Conservation (phyloP, 2,797 vertebrate species). For the Steatocranus sp. region DNA sequence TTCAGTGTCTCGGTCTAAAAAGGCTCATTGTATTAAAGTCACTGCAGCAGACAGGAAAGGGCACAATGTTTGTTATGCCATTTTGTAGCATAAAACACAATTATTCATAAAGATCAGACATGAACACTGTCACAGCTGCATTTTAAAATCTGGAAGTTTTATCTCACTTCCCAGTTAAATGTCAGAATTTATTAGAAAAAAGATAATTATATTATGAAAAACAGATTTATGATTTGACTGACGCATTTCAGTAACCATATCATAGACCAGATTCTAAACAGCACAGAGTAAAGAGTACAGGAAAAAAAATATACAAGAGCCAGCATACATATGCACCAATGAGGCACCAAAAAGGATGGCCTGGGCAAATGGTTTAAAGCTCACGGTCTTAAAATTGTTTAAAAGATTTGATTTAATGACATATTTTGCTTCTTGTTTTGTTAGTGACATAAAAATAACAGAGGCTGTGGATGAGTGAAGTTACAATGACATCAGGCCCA, state of each 20-base stretch:
- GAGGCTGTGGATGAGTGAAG: background rate
- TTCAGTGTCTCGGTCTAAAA: background rate
- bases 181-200: background rate
- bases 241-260: background rate
- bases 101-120: background rate
- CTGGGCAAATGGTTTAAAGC: background rate
- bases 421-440: background rate
- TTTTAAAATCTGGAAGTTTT: background rate
- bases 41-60: background rate
- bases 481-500: background rate
- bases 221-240: background rate
- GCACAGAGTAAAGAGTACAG: background rate
- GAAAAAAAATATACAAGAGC: background rate
- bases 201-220: background rate
- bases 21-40: slow-evolving; percentile 10
- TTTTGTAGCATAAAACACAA: background rate
- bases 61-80: background rate
- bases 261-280: background rate
- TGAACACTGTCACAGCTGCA: background rate
- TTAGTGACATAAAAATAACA: background rate
- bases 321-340: background rate
- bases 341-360: background rate
- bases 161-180: background rate
- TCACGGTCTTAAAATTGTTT: background rate
- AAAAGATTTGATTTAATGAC: background rate